Evolutionary conservation across 37 sponge, comb jelly and placozoan species (phyloP), one percentile per base, ranked within the genome.

Genomic region (Corticium candelabrum): DNA sequence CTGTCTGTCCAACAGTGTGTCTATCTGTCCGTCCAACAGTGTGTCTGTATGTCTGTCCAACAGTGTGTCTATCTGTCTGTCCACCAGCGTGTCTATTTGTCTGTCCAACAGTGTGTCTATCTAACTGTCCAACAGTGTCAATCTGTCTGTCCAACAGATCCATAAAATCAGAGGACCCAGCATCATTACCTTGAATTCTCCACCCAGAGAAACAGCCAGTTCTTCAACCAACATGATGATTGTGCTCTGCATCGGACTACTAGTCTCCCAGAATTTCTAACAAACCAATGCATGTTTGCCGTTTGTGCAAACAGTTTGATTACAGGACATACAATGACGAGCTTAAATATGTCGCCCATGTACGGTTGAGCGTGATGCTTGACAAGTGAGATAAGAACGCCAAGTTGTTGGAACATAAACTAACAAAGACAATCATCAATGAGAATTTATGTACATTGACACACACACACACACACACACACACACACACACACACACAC

Each of bases 181-280:
- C 62, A 21, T 21, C 21, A 11, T 50, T 21, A 87, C 86, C 84
- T 95, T 95, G 37, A 95, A 85, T 75, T 95, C 96, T 29, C 92
- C 90, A 0, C 92, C 89, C 87, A 95, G 84, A 41, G 91, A 87
- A 37, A 81, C 76, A 38, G 89, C 83, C 3, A 95, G 82, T 84
- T 90, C 77, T 74, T 91, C 92, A 15, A 95, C 80, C 68, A 95
- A 74, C 35, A 83, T 39, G 39, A 95, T 91, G 39, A 94, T 91
- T 32, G 91, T 90, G 84, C 81, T 88, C 87, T 94, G 95, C 37
- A 94, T 75, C 57, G 87, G 83, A 41, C 37, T 7, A 56, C 76
- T 82, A 5, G 21, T 29, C 35, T 70, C n/a, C 92, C 92, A 91
- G 76, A 91, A 91, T 70, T 70, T 70, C 73, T 70, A 32, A 7